These are phyloP conservation scores for Philypnodon macrostomus DNA, from an alignment of 2,797 vertebrate genomes.

Conservation along the genomic window DNA sequence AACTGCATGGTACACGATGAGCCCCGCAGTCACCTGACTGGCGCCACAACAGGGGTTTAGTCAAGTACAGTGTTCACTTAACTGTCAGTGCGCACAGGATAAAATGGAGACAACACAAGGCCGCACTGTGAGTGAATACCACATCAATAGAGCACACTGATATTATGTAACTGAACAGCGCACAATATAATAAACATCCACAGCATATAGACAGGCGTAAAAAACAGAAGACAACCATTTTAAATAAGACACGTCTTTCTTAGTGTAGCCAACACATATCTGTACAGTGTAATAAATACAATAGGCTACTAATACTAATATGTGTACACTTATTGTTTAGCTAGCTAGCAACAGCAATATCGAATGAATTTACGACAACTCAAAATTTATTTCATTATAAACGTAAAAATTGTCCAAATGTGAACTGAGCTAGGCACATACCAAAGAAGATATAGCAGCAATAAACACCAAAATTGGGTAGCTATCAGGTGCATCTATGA, in stretches of 20 bases:
- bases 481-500: constrained; percentile 67
- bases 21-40: constrained; percentile 48
- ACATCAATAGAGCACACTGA: constrained; percentile 17
- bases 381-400: too few species aligned
- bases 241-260: neutral
- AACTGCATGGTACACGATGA: constrained; percentile 12
- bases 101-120: constrained; percentile 13
- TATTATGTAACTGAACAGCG: constrained; percentile 46
- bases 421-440: neutral
- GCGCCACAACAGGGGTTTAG: constrained; percentile 24
- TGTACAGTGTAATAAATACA: neutral
- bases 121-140: constrained; percentile 23
- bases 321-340: too few species aligned
- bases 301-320: neutral
- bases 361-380: neutral
- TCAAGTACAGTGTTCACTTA: neutral
- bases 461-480: constrained; percentile 28
- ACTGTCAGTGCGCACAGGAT: constrained; percentile 7
- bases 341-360: neutral
- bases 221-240: neutral
- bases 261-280: neutral
- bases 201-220: neutral
- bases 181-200: constrained; percentile 5
- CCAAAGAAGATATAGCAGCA: neutral
- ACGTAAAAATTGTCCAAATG: neutral